A percentile compares a stretch with the other conserved stretches of the same genome.
Evolutionary conservation across 1,140 invertebrate genomes (phyloP).

Genomic region (Reticulitermes speratus): DNA sequence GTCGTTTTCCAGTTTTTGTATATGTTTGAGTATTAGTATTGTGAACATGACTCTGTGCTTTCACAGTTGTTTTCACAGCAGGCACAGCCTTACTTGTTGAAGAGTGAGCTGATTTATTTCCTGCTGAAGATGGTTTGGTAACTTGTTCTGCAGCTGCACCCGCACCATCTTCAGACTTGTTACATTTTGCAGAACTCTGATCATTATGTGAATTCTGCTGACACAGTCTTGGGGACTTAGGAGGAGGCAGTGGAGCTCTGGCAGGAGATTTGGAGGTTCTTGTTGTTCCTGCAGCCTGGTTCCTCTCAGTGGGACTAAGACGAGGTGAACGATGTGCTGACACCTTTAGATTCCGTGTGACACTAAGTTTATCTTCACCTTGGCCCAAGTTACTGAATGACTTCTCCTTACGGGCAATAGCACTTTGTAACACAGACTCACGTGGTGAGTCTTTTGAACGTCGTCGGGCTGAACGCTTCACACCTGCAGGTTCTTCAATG

Average conservation of each 20-base stretch:
- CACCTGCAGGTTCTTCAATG: constrained; percentile 44
- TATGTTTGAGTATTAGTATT: constrained; percentile 1
- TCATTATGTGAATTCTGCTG: not conserved
- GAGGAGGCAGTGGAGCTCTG: not conserved
- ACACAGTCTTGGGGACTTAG: constrained; percentile 2
- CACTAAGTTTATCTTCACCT: constrained; percentile 23
- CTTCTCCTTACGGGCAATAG: constrained; percentile 58
- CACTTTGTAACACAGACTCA: constrained; percentile 55
- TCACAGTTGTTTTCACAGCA: not conserved
- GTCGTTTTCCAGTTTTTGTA: constrained; percentile 35
- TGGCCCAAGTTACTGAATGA: constrained; percentile 48
- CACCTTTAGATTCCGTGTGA: constrained; percentile 43
- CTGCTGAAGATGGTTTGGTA: not conserved
- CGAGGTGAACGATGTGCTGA: constrained; percentile 37
- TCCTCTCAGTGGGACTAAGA: constrained; percentile 30
- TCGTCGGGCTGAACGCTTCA: constrained; percentile 52
- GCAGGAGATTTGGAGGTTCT: not conserved
- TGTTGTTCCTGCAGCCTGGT: not conserved
- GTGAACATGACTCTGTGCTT: not conserved
- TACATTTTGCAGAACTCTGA: not conserved
- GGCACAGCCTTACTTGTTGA: not conserved
- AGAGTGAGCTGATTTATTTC: not conserved
- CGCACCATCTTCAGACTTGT: not conserved
- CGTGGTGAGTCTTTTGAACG: constrained; percentile 50
- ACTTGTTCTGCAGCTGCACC: not conserved